These are phyloP conservation scores for Corythornis madagascariensis DNA, from an alignment of 2,113 vertebrate species.

Conservation along the genomic window DNA sequence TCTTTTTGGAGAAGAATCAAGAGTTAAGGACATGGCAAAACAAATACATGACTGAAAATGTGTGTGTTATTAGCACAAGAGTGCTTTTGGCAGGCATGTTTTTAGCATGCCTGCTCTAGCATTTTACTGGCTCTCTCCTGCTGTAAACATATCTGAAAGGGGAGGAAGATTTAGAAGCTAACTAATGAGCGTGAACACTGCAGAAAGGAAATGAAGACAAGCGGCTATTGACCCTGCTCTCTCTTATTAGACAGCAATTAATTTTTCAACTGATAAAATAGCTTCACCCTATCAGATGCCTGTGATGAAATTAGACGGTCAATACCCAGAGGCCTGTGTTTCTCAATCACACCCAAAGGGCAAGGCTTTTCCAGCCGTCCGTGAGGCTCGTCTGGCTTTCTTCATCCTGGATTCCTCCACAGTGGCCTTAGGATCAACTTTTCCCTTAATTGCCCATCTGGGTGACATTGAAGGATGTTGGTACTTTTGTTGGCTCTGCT, in stretches of 20 bases:
- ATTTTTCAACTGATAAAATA: constrained; percentile 3
- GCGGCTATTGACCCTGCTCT: not conserved
- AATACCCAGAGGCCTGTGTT: not conserved
- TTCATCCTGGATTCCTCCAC: not conserved
- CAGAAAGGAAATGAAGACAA: not conserved
- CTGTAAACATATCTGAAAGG: constrained; percentile 14
- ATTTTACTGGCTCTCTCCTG: constrained; percentile 7
- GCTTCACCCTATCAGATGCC: not conserved
- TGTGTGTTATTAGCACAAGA: not conserved
- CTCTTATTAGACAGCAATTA: not conserved
- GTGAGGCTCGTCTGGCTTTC: not conserved
- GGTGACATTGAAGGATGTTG: not conserved
- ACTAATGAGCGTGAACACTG: not conserved
- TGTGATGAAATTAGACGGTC: not conserved
- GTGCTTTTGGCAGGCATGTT: not conserved
- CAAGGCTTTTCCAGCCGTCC: not conserved
- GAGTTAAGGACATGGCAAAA: not conserved
- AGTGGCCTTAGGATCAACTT: not conserved
- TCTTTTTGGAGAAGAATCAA: not conserved
- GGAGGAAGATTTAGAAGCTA: constrained; percentile 7
- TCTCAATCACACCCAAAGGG: not conserved
- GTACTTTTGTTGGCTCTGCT: not conserved
- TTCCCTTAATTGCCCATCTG: not conserved
- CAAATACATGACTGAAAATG: not conserved
- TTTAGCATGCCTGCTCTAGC: not conserved